Evolutionary conservation across 2,113 vertebrate genomes (phyloP).

Genomic region (Anolis sagrei): DNA sequence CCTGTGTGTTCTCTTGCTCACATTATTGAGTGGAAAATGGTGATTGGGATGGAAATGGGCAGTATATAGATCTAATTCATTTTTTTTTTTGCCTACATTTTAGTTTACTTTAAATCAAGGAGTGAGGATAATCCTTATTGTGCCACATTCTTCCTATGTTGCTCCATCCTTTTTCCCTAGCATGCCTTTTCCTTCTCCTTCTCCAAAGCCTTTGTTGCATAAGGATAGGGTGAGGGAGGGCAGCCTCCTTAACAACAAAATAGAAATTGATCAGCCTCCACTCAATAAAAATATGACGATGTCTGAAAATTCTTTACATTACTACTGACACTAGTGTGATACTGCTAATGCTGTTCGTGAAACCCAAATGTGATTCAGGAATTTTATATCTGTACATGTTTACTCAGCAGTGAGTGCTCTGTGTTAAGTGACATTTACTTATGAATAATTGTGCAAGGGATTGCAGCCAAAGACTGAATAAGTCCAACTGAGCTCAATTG

Average conservation of each 20-base stretch:
- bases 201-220: too few species aligned
- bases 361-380: background rate
- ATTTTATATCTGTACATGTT: background rate
- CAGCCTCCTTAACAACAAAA: background rate
- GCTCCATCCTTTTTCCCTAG: background rate
- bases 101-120: background rate
- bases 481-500: background rate
- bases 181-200: background rate
- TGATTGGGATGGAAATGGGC: background rate
- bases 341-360: background rate
- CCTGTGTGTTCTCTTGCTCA: too few species aligned
- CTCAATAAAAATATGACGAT: background rate
- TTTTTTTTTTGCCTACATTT: background rate
- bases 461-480: background rate
- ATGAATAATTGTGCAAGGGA: background rate
- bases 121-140: background rate
- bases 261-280: background rate
- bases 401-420: background rate
- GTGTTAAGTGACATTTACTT: constrained; percentile 6
- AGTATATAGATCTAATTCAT: background rate
- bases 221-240: background rate
- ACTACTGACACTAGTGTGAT: background rate
- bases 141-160: background rate
- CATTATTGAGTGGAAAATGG: too few species aligned
- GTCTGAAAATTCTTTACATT: background rate